Evolutionary conservation across 2,797 vertebrate genomes (phyloP).

Genomic region (Pipistrellus nathusii): DNA sequence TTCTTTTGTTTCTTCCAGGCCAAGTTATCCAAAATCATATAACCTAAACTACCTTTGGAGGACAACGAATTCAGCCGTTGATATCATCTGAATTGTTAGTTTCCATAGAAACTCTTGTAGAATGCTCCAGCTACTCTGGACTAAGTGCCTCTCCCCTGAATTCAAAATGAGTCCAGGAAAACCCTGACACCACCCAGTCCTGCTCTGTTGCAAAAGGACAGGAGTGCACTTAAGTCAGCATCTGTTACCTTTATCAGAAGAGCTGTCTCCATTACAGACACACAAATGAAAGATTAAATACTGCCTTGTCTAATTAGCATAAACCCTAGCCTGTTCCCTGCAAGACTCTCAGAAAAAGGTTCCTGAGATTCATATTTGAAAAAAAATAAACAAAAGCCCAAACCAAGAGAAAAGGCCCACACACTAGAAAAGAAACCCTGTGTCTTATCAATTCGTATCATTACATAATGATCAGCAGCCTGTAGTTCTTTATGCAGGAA

Average conservation of each 20-base stretch:
- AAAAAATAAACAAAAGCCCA: not conserved
- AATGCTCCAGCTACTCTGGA: slow-evolving; percentile 85
- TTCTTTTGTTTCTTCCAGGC: slow-evolving; percentile 47
- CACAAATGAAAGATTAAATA: slow-evolving; percentile 72
- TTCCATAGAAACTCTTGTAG: slow-evolving; percentile 91
- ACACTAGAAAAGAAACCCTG: not conserved
- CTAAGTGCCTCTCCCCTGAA: slow-evolving; percentile 87
- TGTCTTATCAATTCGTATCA: slow-evolving; percentile 18
- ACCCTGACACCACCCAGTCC: slow-evolving; percentile 75
- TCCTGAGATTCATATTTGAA: slow-evolving; percentile 24
- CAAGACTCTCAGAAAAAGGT: slow-evolving; percentile 15
- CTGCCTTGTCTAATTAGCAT: slow-evolving; percentile 64
- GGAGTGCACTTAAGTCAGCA: slow-evolving; percentile 67
- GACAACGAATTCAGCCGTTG: slow-evolving; percentile 89
- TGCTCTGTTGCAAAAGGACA: slow-evolving; percentile 69
- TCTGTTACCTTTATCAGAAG: slow-evolving; percentile 65
- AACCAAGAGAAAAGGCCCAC: not conserved
- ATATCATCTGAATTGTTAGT: slow-evolving; percentile 90
- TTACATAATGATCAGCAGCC: slow-evolving; percentile 56
- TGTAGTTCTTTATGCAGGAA: slow-evolving; percentile 60
- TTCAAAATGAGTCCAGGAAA: slow-evolving; percentile 82
- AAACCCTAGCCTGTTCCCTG: slow-evolving; percentile 57
- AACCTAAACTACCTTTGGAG: slow-evolving; percentile 80
- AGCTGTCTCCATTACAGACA: slow-evolving; percentile 70
- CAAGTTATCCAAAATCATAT: slow-evolving; percentile 65